Conservation (phyloP, 1,140 invertebrate species). For the Chironomus striatipennis region DNA sequence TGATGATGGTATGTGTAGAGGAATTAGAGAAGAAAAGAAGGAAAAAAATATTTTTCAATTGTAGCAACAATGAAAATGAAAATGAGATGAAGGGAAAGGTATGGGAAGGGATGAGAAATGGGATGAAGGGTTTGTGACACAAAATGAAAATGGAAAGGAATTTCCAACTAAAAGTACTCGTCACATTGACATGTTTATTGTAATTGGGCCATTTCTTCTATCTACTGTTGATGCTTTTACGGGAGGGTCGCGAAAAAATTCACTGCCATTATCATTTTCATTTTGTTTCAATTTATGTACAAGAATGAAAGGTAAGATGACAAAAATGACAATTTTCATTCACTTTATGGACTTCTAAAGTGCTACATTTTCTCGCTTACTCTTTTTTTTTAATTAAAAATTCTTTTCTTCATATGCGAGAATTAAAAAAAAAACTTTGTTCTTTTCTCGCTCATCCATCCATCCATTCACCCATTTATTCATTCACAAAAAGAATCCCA, state of each 20-base stretch:
- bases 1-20: not conserved
- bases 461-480: conserved; percentile 4
- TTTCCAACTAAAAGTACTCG: too few relatives aligned
- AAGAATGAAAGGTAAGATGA: not conserved
- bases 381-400: conserved; percentile 22
- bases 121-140: not conserved
- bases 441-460: not conserved
- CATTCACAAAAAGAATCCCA: not conserved
- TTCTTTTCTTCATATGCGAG: not conserved
- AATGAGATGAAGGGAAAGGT: not conserved
- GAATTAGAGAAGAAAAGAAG: not conserved
- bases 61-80: not conserved
- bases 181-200: conserved; percentile 23
- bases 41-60: conserved; percentile 1
- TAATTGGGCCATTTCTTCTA: not conserved
- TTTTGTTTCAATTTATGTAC: not conserved
- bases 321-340: not conserved
- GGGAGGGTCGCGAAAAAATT: not conserved
- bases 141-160: too few relatives aligned
- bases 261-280: not conserved
- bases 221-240: too few relatives aligned
- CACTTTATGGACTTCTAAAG: not conserved
- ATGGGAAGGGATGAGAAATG: not conserved
- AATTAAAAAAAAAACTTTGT: not conserved
- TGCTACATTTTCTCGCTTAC: not conserved